Conservation (phyloP, 2,888 invertebrate species). For the Oxycera nigricornis region DNA sequence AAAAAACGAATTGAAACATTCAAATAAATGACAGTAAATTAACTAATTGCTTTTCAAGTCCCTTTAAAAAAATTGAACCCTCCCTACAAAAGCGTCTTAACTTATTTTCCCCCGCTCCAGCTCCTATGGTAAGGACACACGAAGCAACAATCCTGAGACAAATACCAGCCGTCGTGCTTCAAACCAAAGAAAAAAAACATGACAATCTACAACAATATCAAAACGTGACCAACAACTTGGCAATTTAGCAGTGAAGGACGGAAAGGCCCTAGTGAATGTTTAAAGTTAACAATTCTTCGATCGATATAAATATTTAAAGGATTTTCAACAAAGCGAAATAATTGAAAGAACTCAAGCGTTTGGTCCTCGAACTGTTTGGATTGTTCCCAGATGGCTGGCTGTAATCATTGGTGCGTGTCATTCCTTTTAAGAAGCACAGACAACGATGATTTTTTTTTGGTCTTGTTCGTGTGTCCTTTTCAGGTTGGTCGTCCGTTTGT, state of each 20-base stretch:
- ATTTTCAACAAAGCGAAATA: constrained; percentile 61
- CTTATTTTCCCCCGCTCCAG: too few species aligned
- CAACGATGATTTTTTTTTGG: constrained; percentile 39
- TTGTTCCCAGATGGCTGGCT: constrained; percentile 48
- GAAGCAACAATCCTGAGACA: too few species aligned
- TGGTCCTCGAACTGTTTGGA: constrained; percentile 49
- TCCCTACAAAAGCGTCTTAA: too few species aligned
- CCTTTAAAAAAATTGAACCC: too few species aligned
- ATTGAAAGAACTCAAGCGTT: constrained; percentile 62
- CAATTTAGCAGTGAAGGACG: background rate
- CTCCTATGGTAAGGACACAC: too few species aligned
- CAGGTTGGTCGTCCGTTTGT: background rate
- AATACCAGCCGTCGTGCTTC: too few species aligned
- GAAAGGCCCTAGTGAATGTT: constrained; percentile 22
- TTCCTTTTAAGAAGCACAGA: constrained; percentile 25
- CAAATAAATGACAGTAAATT: too few species aligned
- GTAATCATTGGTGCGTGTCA: constrained; percentile 47
- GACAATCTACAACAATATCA: too few species aligned
- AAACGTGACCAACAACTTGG: too few species aligned
- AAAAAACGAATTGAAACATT: too few species aligned
- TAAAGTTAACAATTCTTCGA: constrained; percentile 60
- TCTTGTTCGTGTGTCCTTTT: constrained; percentile 11
- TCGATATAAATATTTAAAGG: constrained; percentile 63
- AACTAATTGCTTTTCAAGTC: too few species aligned
- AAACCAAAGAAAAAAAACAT: too few species aligned